Base-by-base conservation (phyloP, 2,888 invertebrate genomes). In the Anoncus sp. region DNA sequence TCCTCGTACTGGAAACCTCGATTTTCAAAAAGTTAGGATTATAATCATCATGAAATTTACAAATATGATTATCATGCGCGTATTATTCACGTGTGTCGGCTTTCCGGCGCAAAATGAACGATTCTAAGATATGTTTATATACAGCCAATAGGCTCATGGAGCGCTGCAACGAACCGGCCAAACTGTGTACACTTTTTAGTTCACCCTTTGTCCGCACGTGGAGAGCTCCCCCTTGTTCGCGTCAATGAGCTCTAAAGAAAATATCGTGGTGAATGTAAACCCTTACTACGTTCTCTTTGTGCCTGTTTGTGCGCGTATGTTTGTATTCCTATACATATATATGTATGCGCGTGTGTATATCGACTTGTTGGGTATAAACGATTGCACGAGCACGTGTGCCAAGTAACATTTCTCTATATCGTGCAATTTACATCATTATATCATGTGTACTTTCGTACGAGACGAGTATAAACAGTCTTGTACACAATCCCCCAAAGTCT, bases 341-440 rank as follows among this genome's bases (percentile, higher is more conserved):
- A n/a, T n/a, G n/a, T n/a, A n/a, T n/a, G n/a, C 53, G 4, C 9
- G 3, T 45, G 18, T 18, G n/a, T 45, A n/a, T n/a, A n/a, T 51
- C 0, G 31, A 63, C 9, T 57, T 16, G 24, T 43, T 40, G 66
- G 40, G 18, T 55, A 18, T n/a, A 16, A 66, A 53, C 24, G 20
- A 9, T 12, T 63, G 12, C 31, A 47, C 49, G 27, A 31, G 49
- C 49, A n/a, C 27, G n/a, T n/a, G n/a, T 63, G 63, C 63, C 63
- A 63, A 63, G 35, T 35, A 16, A 43, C 24, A 16, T 45, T 35
- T 53, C 9, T 63, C 35, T 63, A 63, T 49, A 63, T 35, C 14
- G 45, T 20, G n/a, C 57, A 69, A 69, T 69, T 47, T 69, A 16
- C 57, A 69, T 69, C 57, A 69, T 69, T 59, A 59, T 47, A 45